Conservation (phyloP, 2,888 invertebrate genomes). For the Pocota personata region DNA sequence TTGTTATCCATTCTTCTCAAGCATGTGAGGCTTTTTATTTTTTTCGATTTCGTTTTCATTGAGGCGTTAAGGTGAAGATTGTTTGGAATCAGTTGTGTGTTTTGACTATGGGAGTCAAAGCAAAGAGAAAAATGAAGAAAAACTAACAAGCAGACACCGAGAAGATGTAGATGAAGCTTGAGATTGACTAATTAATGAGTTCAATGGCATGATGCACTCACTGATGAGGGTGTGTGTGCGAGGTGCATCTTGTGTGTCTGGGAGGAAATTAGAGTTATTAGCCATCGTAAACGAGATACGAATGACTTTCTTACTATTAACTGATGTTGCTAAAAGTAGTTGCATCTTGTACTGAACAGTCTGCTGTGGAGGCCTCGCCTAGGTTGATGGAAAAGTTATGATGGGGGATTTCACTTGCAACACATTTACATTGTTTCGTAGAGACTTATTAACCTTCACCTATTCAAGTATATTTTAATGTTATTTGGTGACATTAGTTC, state of each 20-base stretch:
- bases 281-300: not conserved
- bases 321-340: no score
- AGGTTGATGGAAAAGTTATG: no score
- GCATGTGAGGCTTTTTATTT: not conserved
- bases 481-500: no score
- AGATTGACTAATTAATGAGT: slow-evolving; percentile 66
- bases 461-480: no score
- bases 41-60: slow-evolving; percentile 56
- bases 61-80: slow-evolving; percentile 45
- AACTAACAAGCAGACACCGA: not conserved
- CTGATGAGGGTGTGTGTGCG: slow-evolving; percentile 1
- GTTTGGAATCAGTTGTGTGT: not conserved
- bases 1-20: slow-evolving; percentile 12
- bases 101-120: slow-evolving; percentile 46
- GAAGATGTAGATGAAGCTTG: slow-evolving; percentile 38
- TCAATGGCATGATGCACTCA: slow-evolving; percentile 56
- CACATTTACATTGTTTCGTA: no score
- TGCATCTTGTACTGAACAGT: no score
- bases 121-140: slow-evolving; percentile 26
- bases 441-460: no score
- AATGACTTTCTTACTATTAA: no score
- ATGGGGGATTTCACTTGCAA: no score
- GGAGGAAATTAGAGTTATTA: slow-evolving; percentile 12
- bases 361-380: no score
- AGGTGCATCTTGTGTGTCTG: not conserved